Percentiles rank a stretch among this genome's conserved stretches.
Conservation (phyloP, 2,113 vertebrate genomes). For the Aramus guarauna region DNA sequence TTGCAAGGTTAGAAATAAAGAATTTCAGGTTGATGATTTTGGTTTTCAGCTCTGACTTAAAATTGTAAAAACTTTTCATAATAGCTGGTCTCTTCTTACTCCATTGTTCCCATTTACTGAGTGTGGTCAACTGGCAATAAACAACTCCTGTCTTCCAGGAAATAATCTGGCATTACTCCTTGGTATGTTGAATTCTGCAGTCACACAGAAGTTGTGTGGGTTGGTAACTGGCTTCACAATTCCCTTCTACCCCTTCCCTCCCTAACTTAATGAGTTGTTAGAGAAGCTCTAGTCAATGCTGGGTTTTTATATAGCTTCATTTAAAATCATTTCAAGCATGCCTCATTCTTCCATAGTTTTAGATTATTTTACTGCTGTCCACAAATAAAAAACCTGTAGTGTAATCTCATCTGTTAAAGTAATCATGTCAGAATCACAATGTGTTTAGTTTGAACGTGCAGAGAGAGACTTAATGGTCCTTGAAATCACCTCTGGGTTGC, state of each 20-base stretch:
- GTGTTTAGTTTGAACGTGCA: neutral
- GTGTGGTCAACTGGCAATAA: neutral
- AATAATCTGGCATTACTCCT: neutral
- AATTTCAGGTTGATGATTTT: neutral
- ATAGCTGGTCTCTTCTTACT: neutral
- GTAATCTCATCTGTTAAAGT: neutral
- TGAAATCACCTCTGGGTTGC: neutral
- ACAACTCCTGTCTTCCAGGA: neutral
- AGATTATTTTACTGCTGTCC: neutral
- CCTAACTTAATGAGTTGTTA: neutral
- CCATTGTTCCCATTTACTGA: neutral
- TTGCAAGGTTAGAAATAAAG: rapidly evolving
- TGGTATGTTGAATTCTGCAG: neutral
- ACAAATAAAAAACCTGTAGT: neutral
- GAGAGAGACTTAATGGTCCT: neutral
- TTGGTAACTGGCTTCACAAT: neutral
- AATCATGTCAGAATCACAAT: neutral
- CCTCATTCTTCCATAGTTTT: neutral
- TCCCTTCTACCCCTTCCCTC: neutral
- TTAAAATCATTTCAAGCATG: neutral
- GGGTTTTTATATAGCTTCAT: neutral
- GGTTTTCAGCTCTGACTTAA: neutral
- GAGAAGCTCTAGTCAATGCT: neutral
- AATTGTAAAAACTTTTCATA: neutral
- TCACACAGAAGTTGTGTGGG: neutral